Evolutionary conservation across 2,113 vertebrate genomes (phyloP).

Genomic region (Eretmochelys imbricata): DNA sequence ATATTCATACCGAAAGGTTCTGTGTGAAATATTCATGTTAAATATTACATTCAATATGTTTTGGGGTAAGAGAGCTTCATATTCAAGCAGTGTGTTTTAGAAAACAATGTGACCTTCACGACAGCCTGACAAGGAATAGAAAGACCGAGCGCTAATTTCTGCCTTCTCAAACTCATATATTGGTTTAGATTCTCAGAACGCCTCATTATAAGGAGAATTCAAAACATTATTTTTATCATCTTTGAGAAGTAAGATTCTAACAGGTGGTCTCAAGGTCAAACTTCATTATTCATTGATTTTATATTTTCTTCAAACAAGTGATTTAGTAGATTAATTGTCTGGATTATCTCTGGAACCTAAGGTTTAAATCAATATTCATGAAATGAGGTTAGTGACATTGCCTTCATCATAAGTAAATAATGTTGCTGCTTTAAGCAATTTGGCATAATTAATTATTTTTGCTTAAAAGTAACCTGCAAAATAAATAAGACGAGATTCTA

Average conservation of each 20-base stretch:
- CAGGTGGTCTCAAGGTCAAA: constrained; percentile 54
- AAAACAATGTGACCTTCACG: not conserved
- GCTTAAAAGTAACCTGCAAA: constrained; percentile 69
- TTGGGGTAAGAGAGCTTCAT: not conserved
- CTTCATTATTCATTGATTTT: constrained; percentile 75
- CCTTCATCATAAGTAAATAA: constrained; percentile 73
- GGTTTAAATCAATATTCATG: constrained; percentile 77
- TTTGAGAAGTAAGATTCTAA: constrained; percentile 19
- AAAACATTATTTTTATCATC: not conserved
- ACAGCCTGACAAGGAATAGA: not conserved
- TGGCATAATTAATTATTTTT: constrained; percentile 72
- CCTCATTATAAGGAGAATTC: not conserved
- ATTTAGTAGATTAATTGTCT: constrained; percentile 73
- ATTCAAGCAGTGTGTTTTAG: not conserved
- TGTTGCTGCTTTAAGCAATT: constrained; percentile 69
- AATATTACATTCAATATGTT: not conserved
- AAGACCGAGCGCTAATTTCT: not conserved
- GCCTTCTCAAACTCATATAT: not conserved
- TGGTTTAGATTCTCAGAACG: not conserved
- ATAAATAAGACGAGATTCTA: constrained; percentile 49
- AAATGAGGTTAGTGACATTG: constrained; percentile 73
- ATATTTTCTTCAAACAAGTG: constrained; percentile 72
- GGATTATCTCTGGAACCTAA: constrained; percentile 61
- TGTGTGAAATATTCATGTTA: not conserved
- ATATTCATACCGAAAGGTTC: not conserved